phyloP scores from a whole-genome alignment of 1,140 invertebrate genomes.

The Mizuhopecten yessoensis region DNA sequence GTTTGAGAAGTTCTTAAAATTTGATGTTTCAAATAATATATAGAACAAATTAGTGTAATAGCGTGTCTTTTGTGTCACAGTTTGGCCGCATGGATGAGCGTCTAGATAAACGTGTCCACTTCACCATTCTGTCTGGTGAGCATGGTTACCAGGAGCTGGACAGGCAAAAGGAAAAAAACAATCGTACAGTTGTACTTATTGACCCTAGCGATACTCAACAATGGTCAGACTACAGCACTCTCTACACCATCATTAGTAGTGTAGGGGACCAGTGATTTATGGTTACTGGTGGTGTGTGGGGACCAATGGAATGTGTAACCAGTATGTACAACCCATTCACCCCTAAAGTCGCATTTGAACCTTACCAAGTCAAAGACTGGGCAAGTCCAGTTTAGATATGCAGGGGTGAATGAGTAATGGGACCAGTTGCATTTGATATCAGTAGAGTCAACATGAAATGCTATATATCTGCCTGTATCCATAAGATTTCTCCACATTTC shows the following conservation, averaged over 20 bases:
- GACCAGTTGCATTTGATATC: too few relatives aligned
- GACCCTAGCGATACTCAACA: constrained; percentile 43
- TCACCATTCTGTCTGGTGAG: constrained; percentile 51
- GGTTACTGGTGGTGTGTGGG: neutral
- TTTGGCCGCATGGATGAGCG: constrained; percentile 47
- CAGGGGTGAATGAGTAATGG: too few relatives aligned
- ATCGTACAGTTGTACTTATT: constrained; percentile 49
- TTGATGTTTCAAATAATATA: too few relatives aligned
- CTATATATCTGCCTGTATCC: too few relatives aligned
- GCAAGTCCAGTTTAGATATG: too few relatives aligned
- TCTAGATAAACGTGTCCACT: constrained; percentile 10
- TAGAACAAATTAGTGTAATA: too few relatives aligned
- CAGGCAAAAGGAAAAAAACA: constrained; percentile 20
- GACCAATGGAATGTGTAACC: neutral
- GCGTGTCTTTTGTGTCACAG: constrained; percentile 44
- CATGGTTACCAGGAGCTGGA: constrained; percentile 47
- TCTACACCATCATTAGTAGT: constrained; percentile 47
- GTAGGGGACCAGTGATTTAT: constrained; percentile 42
- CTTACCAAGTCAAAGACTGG: too few relatives aligned
- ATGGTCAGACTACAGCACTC: neutral
- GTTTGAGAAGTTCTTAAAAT: too few relatives aligned
- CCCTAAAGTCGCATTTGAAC: too few relatives aligned
- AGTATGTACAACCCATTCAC: too few relatives aligned
- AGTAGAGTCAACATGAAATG: too few relatives aligned
- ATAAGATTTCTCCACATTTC: too few relatives aligned